Evolutionary conservation across 2,888 invertebrate species (phyloP).

Genomic region (Torymus auratus): DNA sequence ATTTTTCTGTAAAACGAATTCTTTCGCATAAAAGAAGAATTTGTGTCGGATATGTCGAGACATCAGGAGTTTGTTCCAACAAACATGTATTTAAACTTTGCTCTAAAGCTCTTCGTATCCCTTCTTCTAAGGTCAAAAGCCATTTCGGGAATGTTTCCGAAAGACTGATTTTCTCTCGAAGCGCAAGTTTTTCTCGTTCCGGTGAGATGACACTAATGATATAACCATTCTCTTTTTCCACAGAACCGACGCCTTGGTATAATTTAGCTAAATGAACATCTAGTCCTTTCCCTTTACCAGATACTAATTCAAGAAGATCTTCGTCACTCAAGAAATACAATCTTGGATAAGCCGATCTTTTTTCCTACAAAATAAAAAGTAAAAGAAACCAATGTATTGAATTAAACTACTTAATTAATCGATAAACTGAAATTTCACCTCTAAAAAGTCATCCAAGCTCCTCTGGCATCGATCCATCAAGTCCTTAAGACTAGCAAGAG

Average conservation of each 20-base stretch:
- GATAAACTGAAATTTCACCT: constrained; percentile 78
- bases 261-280: constrained; percentile 97
- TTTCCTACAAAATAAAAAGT: constrained; percentile 82
- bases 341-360: constrained; percentile 94
- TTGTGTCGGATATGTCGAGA: constrained; percentile 71
- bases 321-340: constrained; percentile 99
- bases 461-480: constrained; percentile 95
- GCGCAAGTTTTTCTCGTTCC: constrained; percentile 81
- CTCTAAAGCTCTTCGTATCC: constrained; percentile 83
- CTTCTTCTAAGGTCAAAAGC: constrained; percentile 88
- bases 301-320: constrained; percentile 94
- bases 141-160: constrained; percentile 79
- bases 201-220: constrained; percentile 81
- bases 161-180: constrained; percentile 75
- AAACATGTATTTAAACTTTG: constrained; percentile 71
- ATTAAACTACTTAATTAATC: constrained; percentile 83
- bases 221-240: constrained; percentile 81
- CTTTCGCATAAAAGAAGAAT: constrained; percentile 71
- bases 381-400: constrained; percentile 38
- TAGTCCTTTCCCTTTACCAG: constrained; percentile 77
- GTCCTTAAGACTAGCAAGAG: constrained; percentile 88
- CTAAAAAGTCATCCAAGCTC: constrained; percentile 94
- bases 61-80: constrained; percentile 67
- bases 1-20: constrained; percentile 72
- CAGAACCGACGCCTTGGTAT: constrained; percentile 92